A percentile compares a stretch with the other conserved stretches of the same genome.
Evolutionary conservation across 2,797 vertebrate species (phyloP).

Genomic region (Pteropus rufus): DNA sequence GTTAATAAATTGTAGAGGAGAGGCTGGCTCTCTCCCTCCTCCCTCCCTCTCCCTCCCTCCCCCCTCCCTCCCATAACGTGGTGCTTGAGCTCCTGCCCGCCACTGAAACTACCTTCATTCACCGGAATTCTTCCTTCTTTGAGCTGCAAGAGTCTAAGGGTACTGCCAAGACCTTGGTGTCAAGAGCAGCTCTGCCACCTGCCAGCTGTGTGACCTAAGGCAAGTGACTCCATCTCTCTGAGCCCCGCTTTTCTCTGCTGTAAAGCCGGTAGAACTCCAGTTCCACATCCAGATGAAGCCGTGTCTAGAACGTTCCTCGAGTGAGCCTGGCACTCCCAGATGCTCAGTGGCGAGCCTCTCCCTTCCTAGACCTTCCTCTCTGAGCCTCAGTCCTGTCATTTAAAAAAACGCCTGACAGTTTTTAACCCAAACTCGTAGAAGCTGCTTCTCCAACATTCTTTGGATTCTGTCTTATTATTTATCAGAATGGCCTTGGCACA

Average conservation of each 20-base stretch:
- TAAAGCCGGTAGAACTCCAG: neutral
- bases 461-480: neutral
- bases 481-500: neutral
- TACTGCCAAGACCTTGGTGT: neutral
- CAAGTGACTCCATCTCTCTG: neutral
- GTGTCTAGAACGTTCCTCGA: neutral
- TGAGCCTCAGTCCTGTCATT: neutral
- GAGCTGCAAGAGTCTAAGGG: neutral
- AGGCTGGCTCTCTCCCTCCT: too few relatives aligned
- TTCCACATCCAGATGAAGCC: neutral
- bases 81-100: too few relatives aligned
- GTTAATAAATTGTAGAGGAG: neutral
- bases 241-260: neutral
- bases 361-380: neutral
- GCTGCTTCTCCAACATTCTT: neutral
- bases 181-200: neutral
- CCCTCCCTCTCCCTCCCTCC: too few relatives aligned
- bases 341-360: neutral
- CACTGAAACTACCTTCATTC: neutral
- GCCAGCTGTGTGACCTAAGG: neutral
- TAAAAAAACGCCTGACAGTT: neutral
- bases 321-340: neutral
- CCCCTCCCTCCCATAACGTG: too few relatives aligned
- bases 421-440: neutral
- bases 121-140: neutral